Conservation (phyloP, 2,113 vertebrate species). For the Equus przewalskii region DNA sequence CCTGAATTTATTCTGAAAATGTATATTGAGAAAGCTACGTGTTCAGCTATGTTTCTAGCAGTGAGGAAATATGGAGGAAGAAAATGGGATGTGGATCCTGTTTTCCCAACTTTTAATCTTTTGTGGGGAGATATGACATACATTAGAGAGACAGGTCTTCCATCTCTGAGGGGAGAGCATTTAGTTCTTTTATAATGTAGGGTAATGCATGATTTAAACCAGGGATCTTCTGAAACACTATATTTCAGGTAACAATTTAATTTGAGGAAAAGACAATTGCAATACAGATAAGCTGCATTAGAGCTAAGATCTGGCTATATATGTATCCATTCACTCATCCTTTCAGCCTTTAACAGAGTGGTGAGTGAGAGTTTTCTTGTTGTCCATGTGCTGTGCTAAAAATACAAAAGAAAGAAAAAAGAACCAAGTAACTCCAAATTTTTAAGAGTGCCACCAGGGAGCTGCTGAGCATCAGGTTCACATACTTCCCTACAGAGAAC, state of each 20-base stretch:
- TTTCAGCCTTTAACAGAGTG: neutral
- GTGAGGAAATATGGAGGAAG: neutral
- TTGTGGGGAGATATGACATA: neutral
- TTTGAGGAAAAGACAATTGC: neutral
- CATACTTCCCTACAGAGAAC: too few relatives aligned
- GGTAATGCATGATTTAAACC: neutral
- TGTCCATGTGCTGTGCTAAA: neutral
- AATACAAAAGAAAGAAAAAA: neutral
- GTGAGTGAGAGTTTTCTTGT: accelerated
- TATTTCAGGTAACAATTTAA: neutral
- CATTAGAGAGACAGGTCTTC: too few relatives aligned
- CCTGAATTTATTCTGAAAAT: neutral
- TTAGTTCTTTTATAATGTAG: neutral
- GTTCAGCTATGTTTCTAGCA: neutral
- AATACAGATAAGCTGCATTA: neutral
- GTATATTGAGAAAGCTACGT: neutral
- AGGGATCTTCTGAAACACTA: neutral
- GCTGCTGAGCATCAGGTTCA: neutral
- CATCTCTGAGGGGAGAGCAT: neutral
- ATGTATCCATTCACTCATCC: accelerated
- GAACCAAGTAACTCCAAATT: neutral
- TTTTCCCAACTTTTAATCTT: neutral
- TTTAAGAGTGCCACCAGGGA: accelerated
- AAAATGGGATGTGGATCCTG: accelerated
- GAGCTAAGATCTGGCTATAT: neutral